phyloP scores from a whole-genome alignment of 2,113 vertebrate genomes.

The Platysteira castanea region DNA sequence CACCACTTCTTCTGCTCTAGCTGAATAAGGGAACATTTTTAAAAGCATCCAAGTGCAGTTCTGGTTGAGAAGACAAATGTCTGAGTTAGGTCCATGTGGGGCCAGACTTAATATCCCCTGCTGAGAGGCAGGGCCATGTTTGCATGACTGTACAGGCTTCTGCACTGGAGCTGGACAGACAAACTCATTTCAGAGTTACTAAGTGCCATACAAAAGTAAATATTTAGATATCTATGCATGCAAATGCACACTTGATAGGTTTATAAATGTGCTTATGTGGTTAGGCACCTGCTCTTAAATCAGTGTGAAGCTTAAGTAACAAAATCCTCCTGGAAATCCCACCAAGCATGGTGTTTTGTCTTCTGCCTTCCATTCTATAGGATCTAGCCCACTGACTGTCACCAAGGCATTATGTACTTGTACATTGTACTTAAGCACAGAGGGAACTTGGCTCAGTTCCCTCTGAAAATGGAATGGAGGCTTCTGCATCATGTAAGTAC shows the following conservation, averaged over 20 bases:
- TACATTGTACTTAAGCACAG: too few relatives aligned
- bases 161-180: neutral
- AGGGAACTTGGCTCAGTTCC: neutral
- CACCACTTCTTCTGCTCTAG: neutral
- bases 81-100: neutral
- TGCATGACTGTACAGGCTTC: neutral
- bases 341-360: neutral
- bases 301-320: neutral
- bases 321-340: neutral
- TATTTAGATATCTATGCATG: neutral
- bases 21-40: neutral
- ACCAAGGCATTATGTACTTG: neutral
- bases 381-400: neutral
- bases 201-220: neutral
- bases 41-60: neutral
- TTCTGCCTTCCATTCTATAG: neutral
- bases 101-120: neutral
- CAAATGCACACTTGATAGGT: neutral
- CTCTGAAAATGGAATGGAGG: neutral
- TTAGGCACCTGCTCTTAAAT: neutral
- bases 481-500: neutral
- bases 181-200: neutral
- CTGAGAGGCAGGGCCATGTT: neutral
- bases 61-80: neutral
- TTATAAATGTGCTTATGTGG: neutral